A percentile compares a stretch with the other conserved stretches of the same genome.
Evolutionary conservation across 2,113 vertebrate genomes (phyloP).

Genomic region (Deroptyus accipitrinus): DNA sequence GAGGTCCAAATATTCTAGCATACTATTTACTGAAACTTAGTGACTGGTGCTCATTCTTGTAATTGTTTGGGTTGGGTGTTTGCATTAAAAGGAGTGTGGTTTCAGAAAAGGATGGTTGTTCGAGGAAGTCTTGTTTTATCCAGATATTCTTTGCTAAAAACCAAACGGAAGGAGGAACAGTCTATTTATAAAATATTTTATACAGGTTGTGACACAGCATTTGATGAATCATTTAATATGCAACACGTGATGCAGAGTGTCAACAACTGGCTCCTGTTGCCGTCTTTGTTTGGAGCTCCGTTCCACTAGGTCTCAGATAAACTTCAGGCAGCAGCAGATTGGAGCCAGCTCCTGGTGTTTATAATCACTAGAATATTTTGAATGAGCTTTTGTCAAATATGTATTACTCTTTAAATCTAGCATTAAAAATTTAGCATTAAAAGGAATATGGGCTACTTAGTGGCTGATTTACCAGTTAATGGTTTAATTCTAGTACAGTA

Average conservation of each 20-base stretch:
- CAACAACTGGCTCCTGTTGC: slow-evolving; percentile 51
- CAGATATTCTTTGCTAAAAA: background rate
- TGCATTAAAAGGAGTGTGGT: background rate
- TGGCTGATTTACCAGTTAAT: background rate
- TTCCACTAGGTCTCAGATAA: background rate
- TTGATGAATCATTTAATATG: slow-evolving; percentile 63
- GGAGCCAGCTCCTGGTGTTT: background rate
- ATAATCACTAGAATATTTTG: background rate
- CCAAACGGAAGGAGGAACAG: background rate
- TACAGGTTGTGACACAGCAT: slow-evolving; percentile 53
- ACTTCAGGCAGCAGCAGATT: slow-evolving; percentile 20
- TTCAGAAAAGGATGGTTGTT: background rate
- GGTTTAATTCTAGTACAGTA: background rate
- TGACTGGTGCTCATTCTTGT: background rate
- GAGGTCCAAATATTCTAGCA: background rate
- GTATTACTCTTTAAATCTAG: background rate
- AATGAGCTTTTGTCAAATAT: background rate
- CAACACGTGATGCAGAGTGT: background rate
- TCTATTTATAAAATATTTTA: slow-evolving; percentile 3
- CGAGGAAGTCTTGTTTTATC: background rate
- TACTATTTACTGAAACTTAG: background rate
- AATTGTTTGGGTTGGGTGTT: background rate
- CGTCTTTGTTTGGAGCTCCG: slow-evolving; percentile 25
- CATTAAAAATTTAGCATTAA: background rate
- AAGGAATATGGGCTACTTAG: background rate